A percentile compares a stretch with the other conserved stretches of the same genome.
phyloP scores from a whole-genome alignment of 1,140 invertebrate species.

The Fopius arisanus region DNA sequence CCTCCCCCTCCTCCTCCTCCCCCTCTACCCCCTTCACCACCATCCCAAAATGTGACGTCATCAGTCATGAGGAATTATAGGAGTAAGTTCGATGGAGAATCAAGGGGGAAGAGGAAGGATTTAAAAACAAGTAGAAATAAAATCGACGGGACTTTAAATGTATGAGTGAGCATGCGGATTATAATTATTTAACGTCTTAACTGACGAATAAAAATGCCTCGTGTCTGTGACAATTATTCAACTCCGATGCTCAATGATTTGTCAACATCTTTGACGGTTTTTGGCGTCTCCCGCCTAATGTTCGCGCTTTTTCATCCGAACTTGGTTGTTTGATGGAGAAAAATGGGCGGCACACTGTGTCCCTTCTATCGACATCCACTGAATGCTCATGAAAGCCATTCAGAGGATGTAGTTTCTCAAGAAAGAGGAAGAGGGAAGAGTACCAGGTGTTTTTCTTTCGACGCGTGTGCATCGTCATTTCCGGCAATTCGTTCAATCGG shows the following conservation, averaged over 20 bases:
- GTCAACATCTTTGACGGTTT: too few relatives aligned
- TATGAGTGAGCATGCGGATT: background rate
- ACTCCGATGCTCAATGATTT: too few relatives aligned
- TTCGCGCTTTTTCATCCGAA: background rate
- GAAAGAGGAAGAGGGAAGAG: background rate
- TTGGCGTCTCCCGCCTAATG: background rate
- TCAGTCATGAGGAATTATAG: background rate
- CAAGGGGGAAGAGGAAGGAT: background rate
- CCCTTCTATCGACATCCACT: background rate
- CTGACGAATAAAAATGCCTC: background rate
- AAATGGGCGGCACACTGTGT: background rate
- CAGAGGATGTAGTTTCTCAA: background rate
- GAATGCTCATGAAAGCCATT: background rate
- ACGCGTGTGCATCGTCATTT: conserved; percentile 22
- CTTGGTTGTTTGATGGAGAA: background rate
- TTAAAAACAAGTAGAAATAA: background rate
- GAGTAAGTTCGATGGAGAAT: background rate
- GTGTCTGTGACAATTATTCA: background rate
- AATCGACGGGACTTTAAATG: background rate
- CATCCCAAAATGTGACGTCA: background rate
- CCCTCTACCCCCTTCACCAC: too few relatives aligned
- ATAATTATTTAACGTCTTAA: background rate
- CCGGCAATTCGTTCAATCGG: conserved; percentile 33
- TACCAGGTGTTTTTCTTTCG: conserved; percentile 22
- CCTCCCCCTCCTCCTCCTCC: too few relatives aligned